Percentiles rank a stretch among this genome's conserved stretches.
These are phyloP conservation scores for Rhincodon typus DNA, from an alignment of 2,797 vertebrate genomes.

Conservation along the genomic window DNA sequence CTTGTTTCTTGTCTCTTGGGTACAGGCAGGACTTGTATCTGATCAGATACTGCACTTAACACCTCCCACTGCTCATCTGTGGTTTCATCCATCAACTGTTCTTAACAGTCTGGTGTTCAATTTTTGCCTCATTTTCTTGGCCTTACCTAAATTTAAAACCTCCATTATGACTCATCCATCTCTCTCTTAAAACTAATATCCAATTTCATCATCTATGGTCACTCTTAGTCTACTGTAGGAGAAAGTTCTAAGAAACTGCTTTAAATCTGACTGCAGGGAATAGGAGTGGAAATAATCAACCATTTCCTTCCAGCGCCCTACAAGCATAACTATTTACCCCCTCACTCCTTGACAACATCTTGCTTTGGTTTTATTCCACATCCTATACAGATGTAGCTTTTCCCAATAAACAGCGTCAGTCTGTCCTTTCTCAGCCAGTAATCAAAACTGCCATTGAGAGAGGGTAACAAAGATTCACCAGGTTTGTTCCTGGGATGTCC, in stretches of 20 bases:
- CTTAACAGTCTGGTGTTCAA: not conserved
- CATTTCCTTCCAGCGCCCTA: no score
- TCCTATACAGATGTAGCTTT: not conserved
- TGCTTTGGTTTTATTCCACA: not conserved
- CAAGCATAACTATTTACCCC: not conserved
- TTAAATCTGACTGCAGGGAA: no score
- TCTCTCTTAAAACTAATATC: not conserved
- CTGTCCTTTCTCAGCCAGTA: not conserved
- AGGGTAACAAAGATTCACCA: no score
- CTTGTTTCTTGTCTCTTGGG: not conserved
- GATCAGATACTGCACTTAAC: not conserved
- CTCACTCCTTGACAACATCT: not conserved
- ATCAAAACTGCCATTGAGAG: no score
- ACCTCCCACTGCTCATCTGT: not conserved
- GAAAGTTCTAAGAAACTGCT: no score
- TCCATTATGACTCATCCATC: not conserved
- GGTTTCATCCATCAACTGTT: not conserved
- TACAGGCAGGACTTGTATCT: not conserved
- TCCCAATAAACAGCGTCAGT: not conserved
- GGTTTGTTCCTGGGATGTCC: no score
- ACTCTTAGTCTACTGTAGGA: not conserved
- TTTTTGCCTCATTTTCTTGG: not conserved
- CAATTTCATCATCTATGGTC: not conserved
- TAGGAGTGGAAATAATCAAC: no score
- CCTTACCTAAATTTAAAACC: not conserved